Evolutionary conservation across 1,140 invertebrate genomes (phyloP).

Genomic region (Heliconius hewitsoni): DNA sequence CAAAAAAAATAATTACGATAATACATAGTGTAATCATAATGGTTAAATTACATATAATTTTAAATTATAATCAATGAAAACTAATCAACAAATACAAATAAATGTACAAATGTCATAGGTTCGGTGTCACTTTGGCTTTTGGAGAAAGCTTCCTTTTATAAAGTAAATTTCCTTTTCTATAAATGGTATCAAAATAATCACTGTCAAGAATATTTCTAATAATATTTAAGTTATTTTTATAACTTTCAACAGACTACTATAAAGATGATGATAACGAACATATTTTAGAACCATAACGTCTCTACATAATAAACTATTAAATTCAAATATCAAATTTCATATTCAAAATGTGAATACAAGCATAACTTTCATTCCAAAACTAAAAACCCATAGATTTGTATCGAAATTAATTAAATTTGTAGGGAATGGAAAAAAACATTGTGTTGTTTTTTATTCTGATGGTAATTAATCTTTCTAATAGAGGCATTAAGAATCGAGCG

Average conservation of each 20-base stretch:
- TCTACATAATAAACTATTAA: neutral
- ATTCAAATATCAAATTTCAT: constrained; percentile 36
- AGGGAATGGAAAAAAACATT: constrained; percentile 59
- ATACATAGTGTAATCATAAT: too few species aligned
- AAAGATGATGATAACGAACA: neutral
- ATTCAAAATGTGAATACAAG: constrained; percentile 33
- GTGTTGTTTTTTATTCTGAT: constrained; percentile 59
- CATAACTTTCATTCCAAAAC: constrained; percentile 18
- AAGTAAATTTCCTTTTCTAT: neutral
- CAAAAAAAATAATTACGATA: too few species aligned
- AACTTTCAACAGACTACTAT: neutral
- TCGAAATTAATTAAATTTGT: constrained; percentile 77
- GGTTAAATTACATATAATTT: too few species aligned
- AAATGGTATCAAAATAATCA: neutral
- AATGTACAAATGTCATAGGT: too few species aligned
- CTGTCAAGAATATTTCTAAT: neutral
- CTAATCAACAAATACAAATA: too few species aligned
- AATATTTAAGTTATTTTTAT: neutral
- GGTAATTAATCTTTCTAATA: constrained; percentile 76
- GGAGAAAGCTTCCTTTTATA: neutral
- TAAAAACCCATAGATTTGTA: constrained; percentile 46
- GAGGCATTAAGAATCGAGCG: constrained; percentile 71
- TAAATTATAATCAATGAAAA: too few species aligned
- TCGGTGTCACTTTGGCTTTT: neutral
- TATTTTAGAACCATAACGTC: neutral